Percentiles rank a stretch among this genome's conserved stretches.
phyloP scores from a whole-genome alignment of 2,113 vertebrate species.

The Amphiprion percula region DNA sequence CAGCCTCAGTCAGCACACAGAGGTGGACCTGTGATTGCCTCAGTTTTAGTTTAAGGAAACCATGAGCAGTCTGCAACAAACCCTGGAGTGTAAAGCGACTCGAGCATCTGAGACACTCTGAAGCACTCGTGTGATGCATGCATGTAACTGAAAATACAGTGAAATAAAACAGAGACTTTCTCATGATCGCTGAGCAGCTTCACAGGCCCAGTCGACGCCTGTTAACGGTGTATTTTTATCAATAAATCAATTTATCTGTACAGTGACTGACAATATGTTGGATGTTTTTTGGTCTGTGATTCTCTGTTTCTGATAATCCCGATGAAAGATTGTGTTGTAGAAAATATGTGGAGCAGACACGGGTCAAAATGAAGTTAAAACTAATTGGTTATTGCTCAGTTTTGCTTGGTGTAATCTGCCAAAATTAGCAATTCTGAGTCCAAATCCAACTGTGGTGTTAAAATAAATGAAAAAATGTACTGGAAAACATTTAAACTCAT shows the following conservation, averaged over 20 bases:
- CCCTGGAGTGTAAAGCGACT: background rate
- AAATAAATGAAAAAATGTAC: background rate
- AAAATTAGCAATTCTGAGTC: background rate
- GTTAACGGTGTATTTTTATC: slow-evolving; percentile 46
- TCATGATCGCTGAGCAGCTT: slow-evolving; percentile 34
- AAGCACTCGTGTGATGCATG: slow-evolving; percentile 69
- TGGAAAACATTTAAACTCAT: slow-evolving; percentile 25
- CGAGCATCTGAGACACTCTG: too few relatives aligned
- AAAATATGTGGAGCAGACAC: slow-evolving; percentile 32
- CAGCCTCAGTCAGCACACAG: slow-evolving; percentile 7
- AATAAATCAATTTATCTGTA: slow-evolving; percentile 48
- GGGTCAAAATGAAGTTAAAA: slow-evolving; percentile 29
- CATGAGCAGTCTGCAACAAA: background rate
- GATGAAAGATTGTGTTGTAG: slow-evolving; percentile 34
- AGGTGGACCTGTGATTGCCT: background rate
- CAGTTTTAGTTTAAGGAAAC: background rate
- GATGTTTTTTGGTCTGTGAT: slow-evolving; percentile 60
- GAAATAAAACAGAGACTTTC: slow-evolving; percentile 24
- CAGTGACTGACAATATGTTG: slow-evolving; percentile 50
- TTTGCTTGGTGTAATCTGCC: background rate
- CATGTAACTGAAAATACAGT: slow-evolving; percentile 51
- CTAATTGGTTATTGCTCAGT: background rate
- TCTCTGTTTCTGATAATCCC: slow-evolving; percentile 25
- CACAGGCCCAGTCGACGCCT: slow-evolving; percentile 25
- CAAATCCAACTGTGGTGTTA: background rate